Evolutionary conservation across 2,797 vertebrate species (phyloP), one percentile per base, ranked within the genome.

Genomic region (Thaleichthys pacificus): DNA sequence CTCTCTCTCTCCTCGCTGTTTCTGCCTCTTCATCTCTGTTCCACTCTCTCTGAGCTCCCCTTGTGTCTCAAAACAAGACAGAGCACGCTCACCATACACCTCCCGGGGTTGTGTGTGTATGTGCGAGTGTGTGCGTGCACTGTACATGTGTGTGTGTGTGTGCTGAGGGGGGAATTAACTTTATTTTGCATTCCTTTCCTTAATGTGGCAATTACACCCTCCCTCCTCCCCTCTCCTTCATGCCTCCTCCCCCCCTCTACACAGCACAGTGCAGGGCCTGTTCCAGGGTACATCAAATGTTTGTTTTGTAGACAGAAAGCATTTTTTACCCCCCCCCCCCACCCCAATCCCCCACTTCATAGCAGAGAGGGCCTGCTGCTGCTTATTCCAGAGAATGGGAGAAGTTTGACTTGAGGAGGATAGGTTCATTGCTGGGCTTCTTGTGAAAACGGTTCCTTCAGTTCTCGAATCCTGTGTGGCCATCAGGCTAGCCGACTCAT

Each of bases 141-240:
- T 17, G 51, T 54, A 11, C 85, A 78, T 30, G 4, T 4, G 28
- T 85, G 82, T 49, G 47, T 2, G 12, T 35, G 32, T 42, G 38
- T 42, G 38, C 38, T 42, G 86, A 85, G 81, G 85, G 85, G 82
- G 83, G 92, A 93, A 94, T 93, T 93, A 93, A 84, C 92, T 92
- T 91, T 89, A 93, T 92, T 92, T 93, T 91, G 15, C 89, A 94
- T 93, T 94, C 93, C 93, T 89, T 92, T 92, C 72, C 89, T 92
- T 91, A 93, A 93, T 93, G 89, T 88, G 89, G 87, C 91, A 93
- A 92, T 93, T 91, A 92, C 88, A 75, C 78, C 70, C 74, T 73
- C 22, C 71, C 62, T 79, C 70, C 28, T 56, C 30, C 63, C 47
- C n/a, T 8, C 26, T 58, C 32, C 32, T 73, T 56, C 80, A 64